A percentile compares a stretch with the other conserved stretches of the same genome.
Evolutionary conservation across 2,888 invertebrate genomes (phyloP).

Genomic region (Drosophila ochracea): DNA sequence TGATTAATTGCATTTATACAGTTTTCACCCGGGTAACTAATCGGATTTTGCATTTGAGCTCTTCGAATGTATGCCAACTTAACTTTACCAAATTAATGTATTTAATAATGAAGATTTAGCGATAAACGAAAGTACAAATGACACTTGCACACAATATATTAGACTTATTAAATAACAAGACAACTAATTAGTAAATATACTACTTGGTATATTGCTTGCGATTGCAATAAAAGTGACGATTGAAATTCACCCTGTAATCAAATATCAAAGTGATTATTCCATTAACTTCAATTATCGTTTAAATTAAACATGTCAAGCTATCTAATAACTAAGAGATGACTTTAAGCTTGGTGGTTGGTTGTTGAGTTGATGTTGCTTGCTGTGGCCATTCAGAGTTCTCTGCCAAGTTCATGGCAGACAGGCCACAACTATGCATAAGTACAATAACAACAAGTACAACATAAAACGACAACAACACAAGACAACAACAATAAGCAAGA

Average conservation of each 20-base stretch:
- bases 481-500: background rate
- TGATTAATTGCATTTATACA: background rate
- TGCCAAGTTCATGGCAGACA: slow-evolving; percentile 54
- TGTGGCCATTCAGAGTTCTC: slow-evolving; percentile 9
- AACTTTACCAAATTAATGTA: background rate
- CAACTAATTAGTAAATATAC: background rate
- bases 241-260: background rate
- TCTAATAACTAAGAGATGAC: slow-evolving; percentile 2
- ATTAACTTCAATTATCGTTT: background rate
- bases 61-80: background rate
- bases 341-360: slow-evolving; percentile 6
- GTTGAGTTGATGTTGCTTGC: slow-evolving; percentile 3
- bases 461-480: background rate
- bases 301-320: background rate
- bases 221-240: background rate
- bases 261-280: background rate
- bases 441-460: background rate
- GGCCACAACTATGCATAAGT: slow-evolving; percentile 19
- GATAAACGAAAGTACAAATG: background rate
- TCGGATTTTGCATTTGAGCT: background rate
- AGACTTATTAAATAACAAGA: background rate
- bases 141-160: background rate
- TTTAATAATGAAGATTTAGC: background rate
- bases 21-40: background rate
- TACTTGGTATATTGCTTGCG: background rate